Evolutionary conservation across 2,113 vertebrate species (phyloP).

Genomic region (Seriola quinqueradiata): DNA sequence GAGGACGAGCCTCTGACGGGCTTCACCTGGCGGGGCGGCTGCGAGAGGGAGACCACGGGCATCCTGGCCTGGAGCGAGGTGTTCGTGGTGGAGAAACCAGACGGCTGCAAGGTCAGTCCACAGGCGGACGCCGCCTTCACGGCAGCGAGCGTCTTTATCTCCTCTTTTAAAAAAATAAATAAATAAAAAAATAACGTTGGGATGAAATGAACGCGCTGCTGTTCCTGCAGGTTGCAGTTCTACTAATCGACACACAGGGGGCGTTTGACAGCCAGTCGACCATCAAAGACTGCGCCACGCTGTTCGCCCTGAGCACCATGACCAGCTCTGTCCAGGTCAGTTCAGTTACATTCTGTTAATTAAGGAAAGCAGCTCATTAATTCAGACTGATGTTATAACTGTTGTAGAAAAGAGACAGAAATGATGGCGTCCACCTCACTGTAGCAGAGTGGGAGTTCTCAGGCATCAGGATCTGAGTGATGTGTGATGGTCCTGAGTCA

Average conservation of each 20-base stretch:
- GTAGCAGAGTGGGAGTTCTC: too few species aligned
- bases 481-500: neutral
- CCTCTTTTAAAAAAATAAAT: too few species aligned
- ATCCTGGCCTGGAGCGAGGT: conserved; percentile 97
- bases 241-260: conserved; percentile 96
- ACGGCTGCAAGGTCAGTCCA: conserved; percentile 88
- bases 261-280: conserved; percentile 98
- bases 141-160: too few species aligned
- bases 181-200: too few species aligned
- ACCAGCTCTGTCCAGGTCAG: conserved; percentile 95
- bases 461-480: neutral
- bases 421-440: too few species aligned
- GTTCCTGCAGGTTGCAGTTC: conserved; percentile 89
- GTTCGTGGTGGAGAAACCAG: conserved; percentile 92
- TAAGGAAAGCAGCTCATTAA: too few species aligned
- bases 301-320: conserved; percentile 98
- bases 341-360: too few species aligned
- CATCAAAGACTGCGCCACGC: conserved; percentile 96
- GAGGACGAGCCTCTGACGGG: conserved; percentile 91
- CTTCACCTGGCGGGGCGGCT: conserved; percentile 95
- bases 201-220: neutral
- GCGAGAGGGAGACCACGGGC: conserved; percentile 94
- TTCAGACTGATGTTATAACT: too few species aligned
- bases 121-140: fast-evolving
- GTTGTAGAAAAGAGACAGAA: too few species aligned